Base-by-base conservation (phyloP, 2,888 invertebrate genomes). In the Protonemura montana region DNA sequence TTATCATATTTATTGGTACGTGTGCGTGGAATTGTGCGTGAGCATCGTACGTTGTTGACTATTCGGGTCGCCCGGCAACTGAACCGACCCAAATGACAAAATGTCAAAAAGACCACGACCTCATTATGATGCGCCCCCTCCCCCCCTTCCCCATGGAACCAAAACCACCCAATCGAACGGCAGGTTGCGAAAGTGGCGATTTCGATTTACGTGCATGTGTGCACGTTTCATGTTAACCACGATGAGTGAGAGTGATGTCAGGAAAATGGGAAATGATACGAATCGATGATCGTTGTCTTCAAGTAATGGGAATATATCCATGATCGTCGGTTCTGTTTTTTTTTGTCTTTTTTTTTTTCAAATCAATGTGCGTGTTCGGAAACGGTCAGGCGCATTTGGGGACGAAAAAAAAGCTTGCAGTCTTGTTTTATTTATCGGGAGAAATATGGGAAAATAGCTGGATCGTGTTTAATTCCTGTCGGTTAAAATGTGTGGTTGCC, bases 1-100 rank as follows among this genome's bases (percentile, higher is more conserved):
- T 59, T 59, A 59, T 59, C 59, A 59, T 59, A 59, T 59, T 59
- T 59, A 59, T 59, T 59, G 59, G 21, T 59, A 59, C 59, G 59
- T 59, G 59, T 59, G 59, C 13, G 59, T 59, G 59, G 59, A 59
- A 59, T 59, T 59, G 59, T 59, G 59, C 59, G 59, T 59, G 59
- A 59, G 59, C 59, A 59, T 1, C 21, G 59, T 59, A 21, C 59
- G 59, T 59, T 59, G 59, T 59, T 59, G 59, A 59, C 59, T 59
- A 21, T 21, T 59, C 59, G 13, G 59, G 59, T 59, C 59, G 59
- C 59, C 59, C 59, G 21, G 59, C 59, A 59, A 59, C 59, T 59
- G 21, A 59, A 10, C 16, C 59, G 59, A 59, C 59, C 16, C 59
- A 59, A 59, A 59, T 59, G 59, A 59, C 59, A 59, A 59, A n/a